These are phyloP conservation scores for Halictus quadricinctus DNA, from an alignment of 2,888 invertebrate species.

Conservation along the genomic window DNA sequence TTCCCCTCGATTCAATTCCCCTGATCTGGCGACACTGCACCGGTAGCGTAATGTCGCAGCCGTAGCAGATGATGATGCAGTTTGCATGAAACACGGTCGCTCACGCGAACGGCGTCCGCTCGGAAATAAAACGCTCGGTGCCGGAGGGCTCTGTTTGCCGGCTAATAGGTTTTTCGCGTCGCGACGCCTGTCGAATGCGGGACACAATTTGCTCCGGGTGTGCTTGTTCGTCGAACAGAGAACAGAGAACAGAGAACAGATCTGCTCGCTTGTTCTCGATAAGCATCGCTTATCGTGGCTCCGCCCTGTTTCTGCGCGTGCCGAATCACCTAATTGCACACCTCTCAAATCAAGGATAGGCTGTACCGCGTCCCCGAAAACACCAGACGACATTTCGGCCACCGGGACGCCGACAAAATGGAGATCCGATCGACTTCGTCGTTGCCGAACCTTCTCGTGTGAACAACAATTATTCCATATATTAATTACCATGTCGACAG, in stretches of 20 bases:
- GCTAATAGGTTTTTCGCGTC: neutral
- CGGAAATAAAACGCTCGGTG: neutral
- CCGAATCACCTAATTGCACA: neutral
- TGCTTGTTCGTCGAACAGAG: neutral
- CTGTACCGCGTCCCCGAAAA: neutral
- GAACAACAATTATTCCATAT: no score
- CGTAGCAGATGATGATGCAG: neutral
- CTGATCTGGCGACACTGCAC: neutral
- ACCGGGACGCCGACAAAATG: neutral
- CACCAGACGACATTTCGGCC: no score
- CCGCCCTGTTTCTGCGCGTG: neutral
- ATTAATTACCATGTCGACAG: no score
- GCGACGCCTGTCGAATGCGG: neutral
- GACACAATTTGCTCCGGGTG: neutral
- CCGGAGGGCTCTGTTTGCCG: neutral
- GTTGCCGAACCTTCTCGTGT: no score
- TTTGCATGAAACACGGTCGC: neutral
- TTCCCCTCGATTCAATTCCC: no score
- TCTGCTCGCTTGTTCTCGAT: neutral
- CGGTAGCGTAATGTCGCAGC: neutral
- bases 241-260: neutral
- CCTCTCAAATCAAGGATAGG: neutral
- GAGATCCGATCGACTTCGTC: neutral
- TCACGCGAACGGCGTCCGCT: neutral
- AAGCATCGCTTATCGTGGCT: neutral